Percentiles rank a stretch among this genome's conserved stretches.
These are phyloP conservation scores for Artemisiospiza belli DNA, from an alignment of 2,113 vertebrate genomes.

Conservation along the genomic window DNA sequence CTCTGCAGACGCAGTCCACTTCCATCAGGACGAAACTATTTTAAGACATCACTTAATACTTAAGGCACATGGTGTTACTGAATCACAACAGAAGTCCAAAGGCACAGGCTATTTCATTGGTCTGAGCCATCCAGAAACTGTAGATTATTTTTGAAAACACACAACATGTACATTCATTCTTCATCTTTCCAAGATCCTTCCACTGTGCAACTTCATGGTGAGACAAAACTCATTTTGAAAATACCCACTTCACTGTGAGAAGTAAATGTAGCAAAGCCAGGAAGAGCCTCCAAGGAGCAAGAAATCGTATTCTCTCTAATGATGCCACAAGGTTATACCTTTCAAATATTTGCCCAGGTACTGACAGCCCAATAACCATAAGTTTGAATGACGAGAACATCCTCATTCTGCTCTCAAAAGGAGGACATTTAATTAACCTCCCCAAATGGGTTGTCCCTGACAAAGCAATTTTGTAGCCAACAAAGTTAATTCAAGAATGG, in stretches of 20 bases:
- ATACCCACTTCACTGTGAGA: not conserved
- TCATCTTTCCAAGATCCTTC: not conserved
- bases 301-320: not conserved
- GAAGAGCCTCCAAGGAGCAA: not conserved
- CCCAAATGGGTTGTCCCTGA: conserved; percentile 36
- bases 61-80: not conserved
- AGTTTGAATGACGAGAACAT: conserved; percentile 7
- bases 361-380: not conserved
- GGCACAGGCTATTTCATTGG: not conserved
- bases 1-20: not conserved
- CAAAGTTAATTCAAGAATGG: conserved; percentile 38
- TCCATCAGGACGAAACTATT: not conserved
- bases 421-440: conserved; percentile 54
- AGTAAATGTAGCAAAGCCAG: not conserved
- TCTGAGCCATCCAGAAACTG: not conserved
- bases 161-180: not conserved
- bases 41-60: not conserved
- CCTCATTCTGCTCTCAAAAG: not conserved
- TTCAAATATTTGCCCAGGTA: conserved; percentile 7
- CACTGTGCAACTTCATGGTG: not conserved
- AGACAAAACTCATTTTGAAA: not conserved
- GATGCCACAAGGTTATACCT: not conserved
- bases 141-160: not conserved
- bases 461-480: conserved; percentile 46
- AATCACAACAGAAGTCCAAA: not conserved